Conservation (phyloP, 2,888 invertebrate genomes). For the Neoaliturus tenellus region DNA sequence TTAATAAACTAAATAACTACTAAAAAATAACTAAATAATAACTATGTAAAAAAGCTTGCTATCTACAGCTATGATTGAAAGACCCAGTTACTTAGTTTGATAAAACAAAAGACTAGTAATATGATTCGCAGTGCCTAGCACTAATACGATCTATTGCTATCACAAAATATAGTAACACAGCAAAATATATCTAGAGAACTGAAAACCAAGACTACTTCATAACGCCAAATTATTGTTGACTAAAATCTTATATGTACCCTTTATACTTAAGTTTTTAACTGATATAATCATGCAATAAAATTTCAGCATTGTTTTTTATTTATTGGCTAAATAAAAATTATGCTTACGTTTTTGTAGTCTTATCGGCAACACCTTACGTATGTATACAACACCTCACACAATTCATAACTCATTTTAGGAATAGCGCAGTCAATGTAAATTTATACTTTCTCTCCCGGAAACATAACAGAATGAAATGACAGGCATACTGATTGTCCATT, state of each 20-base stretch:
- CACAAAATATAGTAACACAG: neutral
- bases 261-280: too few species aligned
- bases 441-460: too few species aligned
- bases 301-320: too few species aligned
- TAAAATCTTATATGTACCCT: neutral
- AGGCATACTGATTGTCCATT: too few species aligned
- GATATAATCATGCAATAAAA: too few species aligned
- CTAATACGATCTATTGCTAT: neutral
- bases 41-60: neutral
- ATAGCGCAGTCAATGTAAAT: too few species aligned
- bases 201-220: neutral
- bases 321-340: too few species aligned
- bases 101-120: neutral
- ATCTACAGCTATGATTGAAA: neutral
- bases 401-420: too few species aligned
- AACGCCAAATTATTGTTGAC: neutral
- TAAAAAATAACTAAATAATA: neutral
- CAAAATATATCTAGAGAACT: neutral
- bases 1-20: neutral
- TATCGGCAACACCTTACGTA: too few species aligned
- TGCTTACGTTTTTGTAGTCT: too few species aligned
- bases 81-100: slow-evolving; percentile 4
- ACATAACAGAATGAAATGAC: too few species aligned
- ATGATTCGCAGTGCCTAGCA: neutral
- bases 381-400: too few species aligned